Percentiles rank a stretch among this genome's conserved stretches.
These are phyloP conservation scores for Patella ulyssiponensis DNA, from an alignment of 2,888 invertebrate species.

Conservation along the genomic window DNA sequence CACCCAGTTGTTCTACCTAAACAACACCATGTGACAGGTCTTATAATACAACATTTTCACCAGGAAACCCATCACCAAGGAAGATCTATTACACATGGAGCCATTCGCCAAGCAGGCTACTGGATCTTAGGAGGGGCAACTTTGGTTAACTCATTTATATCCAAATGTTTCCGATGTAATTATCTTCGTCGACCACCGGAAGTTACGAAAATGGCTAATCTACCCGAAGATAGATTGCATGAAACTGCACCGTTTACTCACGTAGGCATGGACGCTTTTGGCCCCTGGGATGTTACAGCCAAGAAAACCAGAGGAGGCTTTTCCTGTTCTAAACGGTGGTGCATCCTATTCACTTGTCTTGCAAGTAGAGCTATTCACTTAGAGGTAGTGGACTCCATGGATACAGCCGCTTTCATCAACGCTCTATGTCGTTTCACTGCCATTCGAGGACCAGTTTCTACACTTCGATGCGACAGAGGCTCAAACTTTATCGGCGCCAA, in stretches of 20 bases:
- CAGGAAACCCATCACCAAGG: not conserved
- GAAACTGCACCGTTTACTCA: not conserved
- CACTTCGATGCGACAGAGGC: slow-evolving; percentile 10
- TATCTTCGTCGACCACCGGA: not conserved
- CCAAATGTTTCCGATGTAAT: slow-evolving; percentile 5
- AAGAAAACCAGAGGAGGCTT: not conserved
- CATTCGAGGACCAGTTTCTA: slow-evolving; percentile 6
- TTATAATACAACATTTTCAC: slow-evolving; percentile 12
- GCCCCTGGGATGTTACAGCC: slow-evolving; percentile 3
- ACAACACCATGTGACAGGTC: not conserved
- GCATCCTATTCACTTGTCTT: slow-evolving; percentile 18
- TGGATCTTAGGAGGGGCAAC: slow-evolving; percentile 11
- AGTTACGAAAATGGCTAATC: too few relatives aligned
- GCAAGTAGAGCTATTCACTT: slow-evolving; percentile 17
- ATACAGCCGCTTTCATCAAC: slow-evolving; percentile 17
- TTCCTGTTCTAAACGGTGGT: slow-evolving; percentile 12
- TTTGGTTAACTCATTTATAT: not conserved
- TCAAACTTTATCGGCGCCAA: slow-evolving; percentile 23
- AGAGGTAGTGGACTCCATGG: slow-evolving; percentile 17
- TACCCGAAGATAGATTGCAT: too few relatives aligned
- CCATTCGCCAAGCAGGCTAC: not conserved
- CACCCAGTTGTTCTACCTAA: slow-evolving; percentile 12
- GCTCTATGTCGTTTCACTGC: slow-evolving; percentile 17
- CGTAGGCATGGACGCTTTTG: slow-evolving; percentile 16
- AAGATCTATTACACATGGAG: not conserved